phyloP scores from a whole-genome alignment of 2,888 invertebrate species.

The Eremobia ochroleuca region DNA sequence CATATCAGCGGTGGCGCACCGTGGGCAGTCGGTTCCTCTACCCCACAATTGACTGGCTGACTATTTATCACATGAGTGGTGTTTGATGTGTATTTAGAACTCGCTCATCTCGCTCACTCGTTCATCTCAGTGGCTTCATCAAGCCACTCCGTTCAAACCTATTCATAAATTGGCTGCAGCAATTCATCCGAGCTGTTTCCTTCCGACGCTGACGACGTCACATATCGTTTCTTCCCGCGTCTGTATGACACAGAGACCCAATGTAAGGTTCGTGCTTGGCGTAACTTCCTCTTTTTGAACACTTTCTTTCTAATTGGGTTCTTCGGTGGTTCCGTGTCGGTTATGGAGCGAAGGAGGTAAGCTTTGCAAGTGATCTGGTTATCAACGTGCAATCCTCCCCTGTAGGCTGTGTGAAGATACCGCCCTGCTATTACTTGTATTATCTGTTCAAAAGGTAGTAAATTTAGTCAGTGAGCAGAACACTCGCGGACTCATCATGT shows the following conservation, averaged over 20 bases:
- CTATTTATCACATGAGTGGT: neutral
- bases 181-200: constrained; percentile 84
- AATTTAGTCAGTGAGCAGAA: neutral
- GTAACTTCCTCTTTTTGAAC: constrained; percentile 74
- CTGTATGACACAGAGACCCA: constrained; percentile 82
- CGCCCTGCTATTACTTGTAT: constrained; percentile 85
- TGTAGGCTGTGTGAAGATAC: constrained; percentile 87
- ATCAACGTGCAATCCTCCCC: constrained; percentile 84
- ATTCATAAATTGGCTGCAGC: constrained; percentile 85
- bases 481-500: too few relatives aligned
- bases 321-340: constrained; percentile 75
- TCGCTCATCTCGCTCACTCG: neutral
- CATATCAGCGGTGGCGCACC: neutral
- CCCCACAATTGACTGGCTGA: too few relatives aligned
- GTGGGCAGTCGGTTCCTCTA: too few relatives aligned
- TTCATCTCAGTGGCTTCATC: neutral
- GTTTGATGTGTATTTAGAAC: neutral
- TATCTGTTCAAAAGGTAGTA: constrained; percentile 72
- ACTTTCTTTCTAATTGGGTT: constrained; percentile 70
- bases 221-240: constrained; percentile 67
- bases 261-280: constrained; percentile 80
- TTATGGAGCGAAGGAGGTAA: constrained; percentile 82
- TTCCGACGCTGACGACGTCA: constrained; percentile 80
- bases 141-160: constrained; percentile 36
- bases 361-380: constrained; percentile 83